phyloP scores from a whole-genome alignment of 2,113 vertebrate genomes.

The Ariopsis seemanni region DNA sequence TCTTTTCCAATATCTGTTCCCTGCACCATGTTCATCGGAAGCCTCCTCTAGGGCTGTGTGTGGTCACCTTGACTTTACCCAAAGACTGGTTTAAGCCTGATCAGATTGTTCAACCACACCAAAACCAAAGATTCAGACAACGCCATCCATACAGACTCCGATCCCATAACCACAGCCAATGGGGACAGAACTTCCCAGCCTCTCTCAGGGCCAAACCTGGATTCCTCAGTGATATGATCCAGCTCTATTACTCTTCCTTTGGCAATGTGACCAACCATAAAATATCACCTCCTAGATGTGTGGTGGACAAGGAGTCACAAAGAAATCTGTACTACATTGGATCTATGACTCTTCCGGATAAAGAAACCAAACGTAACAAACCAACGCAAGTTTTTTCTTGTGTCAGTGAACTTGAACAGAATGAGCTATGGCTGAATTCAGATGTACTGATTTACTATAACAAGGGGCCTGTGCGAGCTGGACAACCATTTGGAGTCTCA shows the following conservation, averaged over 20 bases:
- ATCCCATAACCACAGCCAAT: constrained; percentile 36
- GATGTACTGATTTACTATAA: constrained; percentile 64
- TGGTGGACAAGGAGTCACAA: constrained; percentile 60
- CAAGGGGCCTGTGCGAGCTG: constrained; percentile 62
- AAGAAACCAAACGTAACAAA: constrained; percentile 34
- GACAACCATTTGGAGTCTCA: constrained; percentile 63
- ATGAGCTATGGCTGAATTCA: constrained; percentile 65
- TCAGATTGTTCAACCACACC: constrained; percentile 28
- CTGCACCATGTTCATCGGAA: constrained; percentile 39
- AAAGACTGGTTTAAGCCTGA: constrained; percentile 60
- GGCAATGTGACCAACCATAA: constrained; percentile 37
- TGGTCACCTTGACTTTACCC: constrained; percentile 65
- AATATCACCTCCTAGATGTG: constrained; percentile 53
- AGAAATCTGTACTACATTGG: constrained; percentile 62
- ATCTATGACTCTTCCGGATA: constrained; percentile 56
- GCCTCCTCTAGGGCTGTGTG: constrained; percentile 68
- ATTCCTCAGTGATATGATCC: constrained; percentile 52
- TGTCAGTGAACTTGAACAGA: constrained; percentile 47
- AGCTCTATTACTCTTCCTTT: constrained; percentile 68
- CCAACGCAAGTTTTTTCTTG: constrained; percentile 54
- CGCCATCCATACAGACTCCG: constrained; percentile 28
- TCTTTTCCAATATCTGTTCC: constrained; percentile 17
- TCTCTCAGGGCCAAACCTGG: constrained; percentile 31
- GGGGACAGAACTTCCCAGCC: constrained; percentile 5
- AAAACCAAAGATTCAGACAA: constrained; percentile 27